Evolutionary conservation across 2,888 invertebrate species (phyloP).

Genomic region (Masnerella sp.): DNA sequence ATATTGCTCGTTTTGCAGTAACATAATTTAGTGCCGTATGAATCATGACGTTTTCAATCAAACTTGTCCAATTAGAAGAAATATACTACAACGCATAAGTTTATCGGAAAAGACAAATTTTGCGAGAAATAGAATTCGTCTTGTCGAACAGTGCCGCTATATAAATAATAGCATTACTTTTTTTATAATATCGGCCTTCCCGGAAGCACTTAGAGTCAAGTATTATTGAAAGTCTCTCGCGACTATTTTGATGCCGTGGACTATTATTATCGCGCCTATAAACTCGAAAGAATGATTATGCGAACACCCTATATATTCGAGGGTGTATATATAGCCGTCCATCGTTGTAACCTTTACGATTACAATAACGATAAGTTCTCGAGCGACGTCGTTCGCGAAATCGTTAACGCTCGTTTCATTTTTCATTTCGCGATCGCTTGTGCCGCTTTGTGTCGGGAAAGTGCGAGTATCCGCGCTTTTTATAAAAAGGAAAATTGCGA

Average conservation of each 20-base stretch:
- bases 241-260: slow-evolving; percentile 20
- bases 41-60: too few relatives aligned
- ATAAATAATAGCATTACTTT: too few relatives aligned
- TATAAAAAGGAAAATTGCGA: slow-evolving; percentile 46
- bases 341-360: slow-evolving; percentile 51
- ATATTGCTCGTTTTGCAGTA: too few relatives aligned
- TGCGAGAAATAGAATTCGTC: too few relatives aligned
- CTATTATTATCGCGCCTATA: slow-evolving; percentile 33
- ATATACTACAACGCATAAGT: too few relatives aligned
- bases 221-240: slow-evolving; percentile 13
- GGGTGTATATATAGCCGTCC: slow-evolving; percentile 26
- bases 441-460: slow-evolving; percentile 17
- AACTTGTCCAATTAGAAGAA: too few relatives aligned
- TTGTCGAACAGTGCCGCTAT: too few relatives aligned
- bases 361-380: slow-evolving; percentile 46
- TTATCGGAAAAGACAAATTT: too few relatives aligned
- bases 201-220: slow-evolving; percentile 7
- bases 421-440: slow-evolving; percentile 52
- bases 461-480: slow-evolving; percentile 43
- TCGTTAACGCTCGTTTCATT: slow-evolving; percentile 56
- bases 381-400: slow-evolving; percentile 52
- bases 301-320: slow-evolving; percentile 8
- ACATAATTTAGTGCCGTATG: too few relatives aligned
- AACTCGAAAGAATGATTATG: slow-evolving; percentile 24
- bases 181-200: slow-evolving; percentile 7